Conservation (phyloP, 1,140 invertebrate species). For the Macrobrachium nipponense region DNA sequence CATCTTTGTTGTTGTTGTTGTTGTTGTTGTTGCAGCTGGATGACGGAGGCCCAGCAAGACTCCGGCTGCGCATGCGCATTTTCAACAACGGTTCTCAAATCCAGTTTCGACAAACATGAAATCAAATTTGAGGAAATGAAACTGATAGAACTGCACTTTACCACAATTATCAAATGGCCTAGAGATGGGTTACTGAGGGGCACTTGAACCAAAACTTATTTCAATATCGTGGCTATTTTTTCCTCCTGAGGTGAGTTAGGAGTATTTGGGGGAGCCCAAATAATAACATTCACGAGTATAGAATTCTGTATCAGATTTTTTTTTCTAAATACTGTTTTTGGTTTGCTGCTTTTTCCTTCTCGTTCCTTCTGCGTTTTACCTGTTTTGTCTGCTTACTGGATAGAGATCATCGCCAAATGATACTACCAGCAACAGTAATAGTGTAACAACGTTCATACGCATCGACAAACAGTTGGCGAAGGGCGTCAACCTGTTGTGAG, state of each 20-base stretch:
- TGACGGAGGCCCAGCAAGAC: constrained; percentile 23
- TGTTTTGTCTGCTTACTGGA: background rate
- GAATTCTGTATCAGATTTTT: too few species aligned
- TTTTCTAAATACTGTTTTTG: too few species aligned
- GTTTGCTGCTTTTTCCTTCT: background rate
- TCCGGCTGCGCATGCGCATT: constrained; percentile 57
- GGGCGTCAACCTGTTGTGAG: constrained; percentile 2
- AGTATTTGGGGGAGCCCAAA: too few species aligned
- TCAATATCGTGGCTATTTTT: too few species aligned
- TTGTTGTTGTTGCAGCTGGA: constrained; percentile 39
- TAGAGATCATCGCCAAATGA: constrained; percentile 23
- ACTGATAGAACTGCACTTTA: background rate
- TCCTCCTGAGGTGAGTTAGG: too few species aligned
- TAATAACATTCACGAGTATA: too few species aligned
- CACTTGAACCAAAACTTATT: too few species aligned
- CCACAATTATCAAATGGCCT: too few species aligned
- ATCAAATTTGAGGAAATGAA: background rate
- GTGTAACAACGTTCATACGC: background rate
- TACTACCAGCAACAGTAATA: background rate
- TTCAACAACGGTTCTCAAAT: background rate
- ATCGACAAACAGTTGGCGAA: constrained; percentile 7
- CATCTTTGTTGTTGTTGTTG: constrained; percentile 29
- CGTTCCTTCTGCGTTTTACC: background rate
- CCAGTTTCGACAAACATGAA: background rate
- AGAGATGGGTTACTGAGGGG: too few species aligned